Evolutionary conservation across 2,113 vertebrate species (phyloP).

Genomic region (Microcebus lehilahytsara): DNA sequence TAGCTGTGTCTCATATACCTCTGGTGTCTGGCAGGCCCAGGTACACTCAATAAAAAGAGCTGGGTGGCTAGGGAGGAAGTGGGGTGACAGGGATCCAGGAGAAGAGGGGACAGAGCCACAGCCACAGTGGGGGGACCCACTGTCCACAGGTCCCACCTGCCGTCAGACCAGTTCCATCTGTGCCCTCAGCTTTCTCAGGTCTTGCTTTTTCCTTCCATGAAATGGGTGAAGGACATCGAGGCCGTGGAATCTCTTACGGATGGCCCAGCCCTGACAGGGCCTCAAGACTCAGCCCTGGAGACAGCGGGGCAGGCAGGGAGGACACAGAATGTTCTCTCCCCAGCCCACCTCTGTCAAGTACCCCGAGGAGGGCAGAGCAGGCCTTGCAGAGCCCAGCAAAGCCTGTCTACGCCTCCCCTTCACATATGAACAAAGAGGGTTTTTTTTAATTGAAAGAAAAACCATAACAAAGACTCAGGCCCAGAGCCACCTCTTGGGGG

Average conservation of each 20-base stretch:
- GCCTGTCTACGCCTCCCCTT: neutral
- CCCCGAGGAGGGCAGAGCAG: neutral
- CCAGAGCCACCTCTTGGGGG: neutral
- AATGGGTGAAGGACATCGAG: neutral
- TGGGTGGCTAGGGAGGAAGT: neutral
- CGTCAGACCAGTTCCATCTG: neutral
- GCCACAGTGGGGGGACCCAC: neutral
- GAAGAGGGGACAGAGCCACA: neutral
- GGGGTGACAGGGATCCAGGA: neutral
- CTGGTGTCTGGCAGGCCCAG: neutral
- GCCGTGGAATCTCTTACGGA: neutral
- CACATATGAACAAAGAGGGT: neutral
- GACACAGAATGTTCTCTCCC: neutral
- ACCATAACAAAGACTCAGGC: neutral
- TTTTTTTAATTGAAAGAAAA: constrained; percentile 24
- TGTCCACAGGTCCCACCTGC: neutral
- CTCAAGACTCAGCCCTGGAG: neutral
- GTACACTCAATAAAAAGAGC: neutral
- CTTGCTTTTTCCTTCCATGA: neutral
- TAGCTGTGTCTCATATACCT: neutral
- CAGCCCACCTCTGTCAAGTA: neutral
- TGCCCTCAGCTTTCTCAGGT: neutral
- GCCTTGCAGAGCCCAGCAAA: neutral
- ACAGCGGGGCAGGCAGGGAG: neutral
- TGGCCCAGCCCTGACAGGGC: neutral